Conservation (phyloP, 35 echinoderm and acorn worm species). For the Apostichopus californicus region DNA sequence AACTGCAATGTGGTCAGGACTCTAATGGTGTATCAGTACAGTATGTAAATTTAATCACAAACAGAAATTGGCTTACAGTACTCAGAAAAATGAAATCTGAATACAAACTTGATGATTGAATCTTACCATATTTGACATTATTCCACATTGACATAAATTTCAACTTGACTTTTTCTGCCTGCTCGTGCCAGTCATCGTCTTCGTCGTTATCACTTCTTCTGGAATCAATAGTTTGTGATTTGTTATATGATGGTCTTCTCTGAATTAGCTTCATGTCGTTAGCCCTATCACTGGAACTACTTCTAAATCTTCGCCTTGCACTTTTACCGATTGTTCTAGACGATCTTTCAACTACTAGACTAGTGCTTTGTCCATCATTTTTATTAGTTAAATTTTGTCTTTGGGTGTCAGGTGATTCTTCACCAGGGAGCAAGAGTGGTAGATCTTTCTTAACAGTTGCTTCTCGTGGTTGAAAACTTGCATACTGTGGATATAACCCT, state of each 20-base stretch:
- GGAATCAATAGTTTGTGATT: conserved; percentile 16
- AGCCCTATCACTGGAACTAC: conserved; percentile 58
- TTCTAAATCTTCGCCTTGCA: conserved; percentile 20
- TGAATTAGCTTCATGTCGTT: conserved; percentile 4
- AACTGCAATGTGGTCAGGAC: too few species aligned
- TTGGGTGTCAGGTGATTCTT: conserved; percentile 54
- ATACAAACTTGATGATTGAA: background rate
- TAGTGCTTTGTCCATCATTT: conserved; percentile 1
- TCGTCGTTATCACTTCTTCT: conserved; percentile 30
- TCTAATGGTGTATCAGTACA: too few species aligned
- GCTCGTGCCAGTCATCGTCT: conserved; percentile 71
- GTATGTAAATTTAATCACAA: too few species aligned
- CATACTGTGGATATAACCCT: conserved; percentile 43
- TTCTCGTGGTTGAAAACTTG: conserved; percentile 25
- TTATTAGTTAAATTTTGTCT: background rate
- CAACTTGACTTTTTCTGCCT: conserved; percentile 87
- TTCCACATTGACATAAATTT: conserved; percentile 98
- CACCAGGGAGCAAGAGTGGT: background rate
- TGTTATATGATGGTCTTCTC: conserved; percentile 57
- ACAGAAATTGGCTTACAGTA: too few species aligned
- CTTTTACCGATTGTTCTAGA: conserved; percentile 31
- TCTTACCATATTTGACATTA: conserved; percentile 98
- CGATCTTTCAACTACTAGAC: conserved; percentile 7
- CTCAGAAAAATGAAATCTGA: too few species aligned
- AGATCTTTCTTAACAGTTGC: conserved; percentile 21